Conservation (phyloP, 2,797 vertebrate genomes). For the Thamnophis elegans region DNA sequence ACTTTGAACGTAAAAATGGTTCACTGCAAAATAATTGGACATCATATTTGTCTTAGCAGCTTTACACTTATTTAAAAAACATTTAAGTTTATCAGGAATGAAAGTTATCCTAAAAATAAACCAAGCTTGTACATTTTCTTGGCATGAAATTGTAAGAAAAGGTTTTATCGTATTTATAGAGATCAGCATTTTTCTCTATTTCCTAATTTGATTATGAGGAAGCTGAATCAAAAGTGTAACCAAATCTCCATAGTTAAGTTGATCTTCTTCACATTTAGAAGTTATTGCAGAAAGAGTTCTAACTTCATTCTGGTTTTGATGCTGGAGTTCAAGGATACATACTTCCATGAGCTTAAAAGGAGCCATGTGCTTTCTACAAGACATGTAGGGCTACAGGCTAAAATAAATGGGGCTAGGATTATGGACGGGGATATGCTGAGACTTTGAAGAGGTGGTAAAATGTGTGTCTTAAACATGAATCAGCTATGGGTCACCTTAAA, state of each 20-base stretch:
- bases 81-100: not conserved
- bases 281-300: not conserved
- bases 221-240: not conserved
- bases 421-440: not conserved
- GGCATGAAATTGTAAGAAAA: not conserved
- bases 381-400: not conserved
- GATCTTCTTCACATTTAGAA: conserved; percentile 14
- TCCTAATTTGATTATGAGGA: conserved; percentile 9
- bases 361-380: not conserved
- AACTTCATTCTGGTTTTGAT: not conserved
- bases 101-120: conserved; percentile 19
- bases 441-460: not conserved
- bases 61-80: not conserved
- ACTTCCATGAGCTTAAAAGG: not conserved
- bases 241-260: not conserved
- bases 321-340: not conserved
- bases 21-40: not conserved
- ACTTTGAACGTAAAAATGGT: not conserved
- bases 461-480: not conserved
- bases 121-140: not conserved
- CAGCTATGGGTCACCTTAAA: not conserved
- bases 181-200: conserved; percentile 24
- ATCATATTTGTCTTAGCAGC: not conserved
- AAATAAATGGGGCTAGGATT: not conserved
- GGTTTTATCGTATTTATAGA: not conserved